Percentiles rank a stretch among this genome's conserved stretches.
Conservation (phyloP, 2,113 vertebrate species). For the Sander lucioperca region DNA sequence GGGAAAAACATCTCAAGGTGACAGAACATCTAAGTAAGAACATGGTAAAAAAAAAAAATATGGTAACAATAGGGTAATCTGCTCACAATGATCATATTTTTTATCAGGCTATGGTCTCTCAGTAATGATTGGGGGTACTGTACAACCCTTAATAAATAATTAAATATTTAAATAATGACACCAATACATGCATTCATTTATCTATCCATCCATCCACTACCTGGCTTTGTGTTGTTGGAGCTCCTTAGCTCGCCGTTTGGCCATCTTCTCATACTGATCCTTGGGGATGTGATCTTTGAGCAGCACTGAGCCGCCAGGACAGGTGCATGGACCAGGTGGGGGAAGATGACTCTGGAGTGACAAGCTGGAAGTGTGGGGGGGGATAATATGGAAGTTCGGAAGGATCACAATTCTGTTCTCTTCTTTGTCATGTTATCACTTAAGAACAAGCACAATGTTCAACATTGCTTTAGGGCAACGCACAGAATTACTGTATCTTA, state of each 20-base stretch:
- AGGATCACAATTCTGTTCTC: neutral
- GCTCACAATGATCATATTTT: too few species aligned
- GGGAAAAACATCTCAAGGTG: too few species aligned
- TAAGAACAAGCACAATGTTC: neutral
- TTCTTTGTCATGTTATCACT: neutral
- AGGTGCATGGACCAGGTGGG: constrained; percentile 3
- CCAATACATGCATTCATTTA: too few species aligned
- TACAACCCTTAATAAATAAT: too few species aligned
- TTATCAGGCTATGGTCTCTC: too few species aligned
- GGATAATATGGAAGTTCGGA: neutral
- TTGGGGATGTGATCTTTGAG: constrained; percentile 12
- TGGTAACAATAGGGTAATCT: too few species aligned
- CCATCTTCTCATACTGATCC: constrained; percentile 6
- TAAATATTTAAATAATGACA: too few species aligned
- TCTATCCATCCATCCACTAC: constrained; percentile 10
- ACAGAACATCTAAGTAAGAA: too few species aligned
- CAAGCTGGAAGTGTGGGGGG: neutral
- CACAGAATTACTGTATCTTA: too few species aligned
- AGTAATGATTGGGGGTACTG: too few species aligned
- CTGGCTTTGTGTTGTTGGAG: constrained; percentile 45
- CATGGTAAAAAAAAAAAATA: too few species aligned
- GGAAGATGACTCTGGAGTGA: neutral
- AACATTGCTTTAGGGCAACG: too few species aligned
- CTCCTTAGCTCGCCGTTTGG: constrained; percentile 41
- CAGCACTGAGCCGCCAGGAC: neutral